These are phyloP conservation scores for Dufourea novaeangliae DNA, from an alignment of 1,140 invertebrate species.

Conservation along the genomic window DNA sequence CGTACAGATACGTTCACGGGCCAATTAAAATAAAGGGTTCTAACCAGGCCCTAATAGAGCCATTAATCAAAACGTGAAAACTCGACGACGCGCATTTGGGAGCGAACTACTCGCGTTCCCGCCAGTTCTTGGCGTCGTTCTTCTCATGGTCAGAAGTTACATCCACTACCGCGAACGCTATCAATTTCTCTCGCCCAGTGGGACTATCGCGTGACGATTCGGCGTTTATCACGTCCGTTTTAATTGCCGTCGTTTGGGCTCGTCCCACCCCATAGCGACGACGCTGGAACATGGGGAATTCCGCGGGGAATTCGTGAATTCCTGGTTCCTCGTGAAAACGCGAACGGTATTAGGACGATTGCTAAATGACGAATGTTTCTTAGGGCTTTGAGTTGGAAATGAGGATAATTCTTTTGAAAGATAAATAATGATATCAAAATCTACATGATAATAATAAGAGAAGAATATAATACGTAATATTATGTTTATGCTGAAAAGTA, in stretches of 20 bases:
- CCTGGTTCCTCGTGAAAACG: too few relatives aligned
- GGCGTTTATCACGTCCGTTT: conserved; percentile 11
- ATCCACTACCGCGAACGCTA: background rate
- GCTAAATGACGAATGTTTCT: too few relatives aligned
- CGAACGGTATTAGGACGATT: too few relatives aligned
- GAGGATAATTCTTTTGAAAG: too few relatives aligned
- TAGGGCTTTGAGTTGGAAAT: too few relatives aligned
- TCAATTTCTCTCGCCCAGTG: background rate
- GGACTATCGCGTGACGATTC: conserved; percentile 23
- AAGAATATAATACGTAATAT: too few relatives aligned
- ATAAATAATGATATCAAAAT: too few relatives aligned
- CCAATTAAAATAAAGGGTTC: conserved; percentile 28
- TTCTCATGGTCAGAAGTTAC: conserved; percentile 8
- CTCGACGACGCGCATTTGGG: background rate
- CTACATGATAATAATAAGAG: too few relatives aligned
- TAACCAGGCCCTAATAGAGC: conserved; percentile 2
- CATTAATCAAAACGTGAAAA: conserved; percentile 7
- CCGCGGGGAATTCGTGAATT: background rate
- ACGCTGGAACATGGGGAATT: background rate
- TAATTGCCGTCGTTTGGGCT: background rate
- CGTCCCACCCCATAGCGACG: background rate
- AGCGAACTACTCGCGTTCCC: background rate
- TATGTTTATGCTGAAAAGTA: too few relatives aligned
- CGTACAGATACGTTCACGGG: background rate
- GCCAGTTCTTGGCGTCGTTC: background rate